Evolutionary conservation across 1,140 invertebrate species (phyloP).

Genomic region (Varroa destructor): DNA sequence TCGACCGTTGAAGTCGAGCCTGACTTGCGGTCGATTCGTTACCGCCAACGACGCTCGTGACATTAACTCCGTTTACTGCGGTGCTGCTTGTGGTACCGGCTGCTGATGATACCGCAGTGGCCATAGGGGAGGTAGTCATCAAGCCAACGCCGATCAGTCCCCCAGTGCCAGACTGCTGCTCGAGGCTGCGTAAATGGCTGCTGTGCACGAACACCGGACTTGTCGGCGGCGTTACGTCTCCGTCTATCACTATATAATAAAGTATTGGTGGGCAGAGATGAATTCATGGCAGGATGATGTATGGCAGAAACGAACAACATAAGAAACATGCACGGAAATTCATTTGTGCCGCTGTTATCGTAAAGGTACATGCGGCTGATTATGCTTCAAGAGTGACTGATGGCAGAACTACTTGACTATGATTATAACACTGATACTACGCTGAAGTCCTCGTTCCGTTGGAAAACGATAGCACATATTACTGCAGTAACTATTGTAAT

Average conservation of each 20-base stretch:
- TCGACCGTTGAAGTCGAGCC: slow-evolving; percentile 46
- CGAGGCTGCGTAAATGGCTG: slow-evolving; percentile 49
- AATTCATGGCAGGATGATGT: too few species aligned
- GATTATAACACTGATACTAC: too few species aligned
- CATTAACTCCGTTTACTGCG: too few species aligned
- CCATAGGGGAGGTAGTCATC: too few species aligned
- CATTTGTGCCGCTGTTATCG: background rate
- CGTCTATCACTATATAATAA: slow-evolving; percentile 43
- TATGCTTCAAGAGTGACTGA: background rate
- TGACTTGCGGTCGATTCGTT: slow-evolving; percentile 17
- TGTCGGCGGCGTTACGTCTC: slow-evolving; percentile 44
- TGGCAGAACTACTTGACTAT: background rate
- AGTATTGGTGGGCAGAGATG: background rate
- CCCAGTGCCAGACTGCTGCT: slow-evolving; percentile 40
- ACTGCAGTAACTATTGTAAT: too few species aligned
- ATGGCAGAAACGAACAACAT: background rate
- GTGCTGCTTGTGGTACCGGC: too few species aligned
- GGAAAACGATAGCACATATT: too few species aligned
- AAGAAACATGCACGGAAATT: background rate
- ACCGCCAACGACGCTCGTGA: too few species aligned
- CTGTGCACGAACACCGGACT: slow-evolving; percentile 46
- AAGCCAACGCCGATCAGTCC: slow-evolving; percentile 30
- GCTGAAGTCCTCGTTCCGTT: too few species aligned
- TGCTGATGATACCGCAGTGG: too few species aligned
- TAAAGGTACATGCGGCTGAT: background rate